Percentiles rank a stretch among this genome's conserved stretches.
These are phyloP conservation scores for Cassiopea andromeda DNA, from an alignment of 30 jellyfish, hydroid and myxozoan genomes.

Conservation along the genomic window DNA sequence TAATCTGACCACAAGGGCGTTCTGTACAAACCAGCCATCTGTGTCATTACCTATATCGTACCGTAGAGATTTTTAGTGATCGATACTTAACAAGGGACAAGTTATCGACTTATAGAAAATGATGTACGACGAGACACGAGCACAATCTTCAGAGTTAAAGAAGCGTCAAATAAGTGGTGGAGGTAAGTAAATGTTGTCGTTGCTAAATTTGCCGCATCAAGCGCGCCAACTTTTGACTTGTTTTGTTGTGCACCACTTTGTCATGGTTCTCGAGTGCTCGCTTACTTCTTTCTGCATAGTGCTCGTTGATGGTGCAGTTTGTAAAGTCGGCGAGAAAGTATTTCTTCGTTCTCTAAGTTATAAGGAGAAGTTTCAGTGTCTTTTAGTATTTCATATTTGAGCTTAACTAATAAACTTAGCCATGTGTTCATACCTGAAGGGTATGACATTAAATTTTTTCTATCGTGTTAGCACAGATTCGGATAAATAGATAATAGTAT, in stretches of 20 bases:
- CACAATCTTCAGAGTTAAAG: constrained; percentile 44
- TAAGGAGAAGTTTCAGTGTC: too few relatives aligned
- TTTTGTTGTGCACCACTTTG: neutral
- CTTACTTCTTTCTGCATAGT: neutral
- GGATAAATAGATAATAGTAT: too few relatives aligned
- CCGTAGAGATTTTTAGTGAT: neutral
- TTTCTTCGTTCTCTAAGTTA: too few relatives aligned
- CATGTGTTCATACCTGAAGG: too few relatives aligned
- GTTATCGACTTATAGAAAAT: neutral
- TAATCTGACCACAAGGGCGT: constrained; percentile 39
- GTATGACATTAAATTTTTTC: too few relatives aligned
- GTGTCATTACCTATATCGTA: neutral
- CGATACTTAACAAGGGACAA: neutral
- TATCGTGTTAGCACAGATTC: too few relatives aligned
- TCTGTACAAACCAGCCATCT: neutral
- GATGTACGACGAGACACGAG: constrained; percentile 47
- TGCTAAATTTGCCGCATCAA: neutral
- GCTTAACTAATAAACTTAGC: too few relatives aligned
- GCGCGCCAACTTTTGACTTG: neutral
- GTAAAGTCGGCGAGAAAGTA: too few relatives aligned
- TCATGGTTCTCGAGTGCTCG: neutral
- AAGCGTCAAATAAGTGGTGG: constrained; percentile 51
- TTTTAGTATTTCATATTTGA: too few relatives aligned
- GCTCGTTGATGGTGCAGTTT: too few relatives aligned
- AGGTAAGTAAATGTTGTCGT: constrained; percentile 11